A percentile compares a stretch with the other conserved stretches of the same genome.
These are phyloP conservation scores for Zosterops lateralis DNA, from an alignment of 2,113 vertebrate genomes.

Conservation along the genomic window DNA sequence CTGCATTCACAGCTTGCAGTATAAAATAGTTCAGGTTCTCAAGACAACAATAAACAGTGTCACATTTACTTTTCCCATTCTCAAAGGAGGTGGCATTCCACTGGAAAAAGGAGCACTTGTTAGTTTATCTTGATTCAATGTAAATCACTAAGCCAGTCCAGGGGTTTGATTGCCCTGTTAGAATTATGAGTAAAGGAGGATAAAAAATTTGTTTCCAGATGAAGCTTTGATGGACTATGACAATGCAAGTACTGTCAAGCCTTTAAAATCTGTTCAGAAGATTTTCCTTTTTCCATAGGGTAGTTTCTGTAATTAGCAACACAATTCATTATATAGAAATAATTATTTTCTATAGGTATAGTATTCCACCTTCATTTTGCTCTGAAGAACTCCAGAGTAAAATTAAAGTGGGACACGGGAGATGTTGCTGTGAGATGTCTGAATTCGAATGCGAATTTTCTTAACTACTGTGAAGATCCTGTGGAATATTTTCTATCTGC, in stretches of 20 bases:
- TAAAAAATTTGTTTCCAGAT: conserved; percentile 27
- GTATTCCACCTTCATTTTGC: conserved; percentile 4
- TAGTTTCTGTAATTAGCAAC: conserved; percentile 16
- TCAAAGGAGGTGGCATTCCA: conserved; percentile 71
- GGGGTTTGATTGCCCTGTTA: conserved; percentile 50
- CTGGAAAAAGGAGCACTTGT: conserved; percentile 68
- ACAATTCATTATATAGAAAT: background rate
- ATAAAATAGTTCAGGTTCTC: conserved; percentile 72
- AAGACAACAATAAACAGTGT: conserved; percentile 56
- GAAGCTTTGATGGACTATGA: conserved; percentile 18
- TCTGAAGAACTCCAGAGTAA: conserved; percentile 1
- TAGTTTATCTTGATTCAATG: conserved; percentile 66
- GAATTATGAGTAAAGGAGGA: conserved; percentile 1
- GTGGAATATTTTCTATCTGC: background rate
- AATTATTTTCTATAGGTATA: background rate
- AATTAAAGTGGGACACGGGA: background rate
- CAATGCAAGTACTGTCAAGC: conserved; percentile 23
- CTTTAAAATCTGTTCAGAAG: conserved; percentile 52
- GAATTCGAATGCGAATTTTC: background rate
- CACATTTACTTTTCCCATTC: conserved; percentile 67
- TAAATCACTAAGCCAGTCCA: conserved; percentile 69
- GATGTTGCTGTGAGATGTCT: conserved; percentile 16
- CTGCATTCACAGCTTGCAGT: conserved; percentile 71
- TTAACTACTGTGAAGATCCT: background rate
- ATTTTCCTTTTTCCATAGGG: conserved; percentile 26